Conservation (phyloP, 64 coral and sea anemone species). For the Montipora efflorescens region DNA sequence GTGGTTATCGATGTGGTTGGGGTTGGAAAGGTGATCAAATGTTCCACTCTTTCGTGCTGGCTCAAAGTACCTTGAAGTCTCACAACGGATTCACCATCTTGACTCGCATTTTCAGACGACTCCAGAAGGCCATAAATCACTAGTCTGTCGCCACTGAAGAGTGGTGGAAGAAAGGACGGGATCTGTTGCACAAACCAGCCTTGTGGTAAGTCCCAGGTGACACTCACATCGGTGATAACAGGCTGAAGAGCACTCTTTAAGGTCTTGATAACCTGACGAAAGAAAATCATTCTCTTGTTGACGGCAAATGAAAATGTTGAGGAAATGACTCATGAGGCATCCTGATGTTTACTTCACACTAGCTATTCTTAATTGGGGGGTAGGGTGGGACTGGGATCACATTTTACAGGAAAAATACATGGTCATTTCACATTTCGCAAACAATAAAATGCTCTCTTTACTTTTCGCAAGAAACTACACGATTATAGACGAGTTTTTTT, state of each 20-base stretch:
- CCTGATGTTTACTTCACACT: no score
- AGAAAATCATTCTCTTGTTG: neutral
- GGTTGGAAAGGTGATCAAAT: neutral
- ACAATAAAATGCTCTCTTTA: no score
- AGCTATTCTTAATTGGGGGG: no score
- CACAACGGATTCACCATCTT: neutral
- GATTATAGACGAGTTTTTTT: no score
- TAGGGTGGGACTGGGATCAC: no score
- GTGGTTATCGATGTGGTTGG: neutral
- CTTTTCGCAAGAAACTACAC: no score
- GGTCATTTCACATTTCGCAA: no score
- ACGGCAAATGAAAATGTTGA: no score
- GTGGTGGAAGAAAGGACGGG: constrained; percentile 13
- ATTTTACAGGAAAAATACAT: no score
- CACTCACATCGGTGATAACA: constrained; percentile 23
- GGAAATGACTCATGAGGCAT: no score
- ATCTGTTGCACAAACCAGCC: constrained; percentile 57
- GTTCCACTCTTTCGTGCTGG: neutral
- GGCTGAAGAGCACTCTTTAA: constrained; percentile 69
- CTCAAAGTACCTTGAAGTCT: constrained; percentile 15
- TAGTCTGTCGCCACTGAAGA: constrained; percentile 69
- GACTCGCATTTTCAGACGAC: neutral
- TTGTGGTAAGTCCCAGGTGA: constrained; percentile 47
- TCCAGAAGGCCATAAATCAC: constrained; percentile 59
- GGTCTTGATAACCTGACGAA: constrained; percentile 64